Evolutionary conservation across 2,797 vertebrate species (phyloP).

Genomic region (Chelon auratus): DNA sequence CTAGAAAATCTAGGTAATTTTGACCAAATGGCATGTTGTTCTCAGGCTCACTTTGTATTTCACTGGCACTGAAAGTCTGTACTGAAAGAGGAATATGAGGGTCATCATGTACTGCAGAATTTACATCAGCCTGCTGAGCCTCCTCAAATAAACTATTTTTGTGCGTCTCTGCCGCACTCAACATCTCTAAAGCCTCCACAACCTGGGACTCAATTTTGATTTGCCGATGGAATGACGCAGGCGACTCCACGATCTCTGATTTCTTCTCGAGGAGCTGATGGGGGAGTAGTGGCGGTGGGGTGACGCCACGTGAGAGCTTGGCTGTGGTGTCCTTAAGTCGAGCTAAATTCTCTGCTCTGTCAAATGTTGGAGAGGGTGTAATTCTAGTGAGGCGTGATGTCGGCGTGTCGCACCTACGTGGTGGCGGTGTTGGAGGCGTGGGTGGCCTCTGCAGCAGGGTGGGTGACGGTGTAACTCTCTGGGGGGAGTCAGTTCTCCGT

Average conservation of each 20-base stretch:
- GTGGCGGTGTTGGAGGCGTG: conserved; percentile 81
- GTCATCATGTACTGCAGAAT: conserved; percentile 26
- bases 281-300: conserved; percentile 74
- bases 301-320: conserved; percentile 85
- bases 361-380: conserved; percentile 85
- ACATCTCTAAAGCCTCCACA: conserved; percentile 36
- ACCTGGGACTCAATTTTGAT: conserved; percentile 85
- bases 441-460: conserved; percentile 77
- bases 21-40: conserved; percentile 22
- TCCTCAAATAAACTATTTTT: conserved; percentile 34
- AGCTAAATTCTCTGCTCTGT: conserved; percentile 87
- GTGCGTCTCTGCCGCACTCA: conserved; percentile 18
- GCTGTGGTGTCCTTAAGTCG: conserved; percentile 90
- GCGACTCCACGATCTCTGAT: conserved; percentile 88
- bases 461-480: conserved; percentile 81
- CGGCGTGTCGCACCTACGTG: conserved; percentile 80
- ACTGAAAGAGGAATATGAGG: conserved; percentile 11
- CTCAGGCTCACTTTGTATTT: conserved; percentile 43
- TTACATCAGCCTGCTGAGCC: conserved; percentile 24
- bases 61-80: conserved; percentile 37
- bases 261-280: conserved; percentile 84
- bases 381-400: conserved; percentile 78
- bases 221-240: conserved; percentile 88
- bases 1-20: conserved; percentile 47
- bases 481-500: conserved; percentile 82